Conservation (phyloP, 2,888 invertebrate species). For the Phlogophora meticulosa region DNA sequence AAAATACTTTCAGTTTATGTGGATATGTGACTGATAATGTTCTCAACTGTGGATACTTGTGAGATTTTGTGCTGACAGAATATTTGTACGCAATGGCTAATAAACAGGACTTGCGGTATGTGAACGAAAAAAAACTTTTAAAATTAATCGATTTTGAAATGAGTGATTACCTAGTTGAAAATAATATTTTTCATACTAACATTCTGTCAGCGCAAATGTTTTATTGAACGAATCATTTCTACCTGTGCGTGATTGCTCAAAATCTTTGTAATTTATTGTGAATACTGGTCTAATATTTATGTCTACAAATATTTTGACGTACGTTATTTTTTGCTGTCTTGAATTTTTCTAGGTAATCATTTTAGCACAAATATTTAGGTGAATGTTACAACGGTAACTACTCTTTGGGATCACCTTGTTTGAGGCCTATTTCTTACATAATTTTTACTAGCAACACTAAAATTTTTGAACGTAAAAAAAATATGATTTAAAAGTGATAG, state of each 20-base stretch:
- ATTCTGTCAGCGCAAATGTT: conserved; percentile 49
- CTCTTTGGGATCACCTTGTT: conserved; percentile 40
- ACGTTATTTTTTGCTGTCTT: conserved; percentile 57
- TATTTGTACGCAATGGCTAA: conserved; percentile 25
- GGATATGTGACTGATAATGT: conserved; percentile 37
- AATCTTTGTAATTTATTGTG: conserved; percentile 76
- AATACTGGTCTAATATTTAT: conserved; percentile 76
- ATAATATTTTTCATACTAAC: conserved; percentile 5
- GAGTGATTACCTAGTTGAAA: neutral
- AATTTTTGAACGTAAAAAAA: conserved; percentile 25
- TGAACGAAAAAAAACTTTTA: neutral
- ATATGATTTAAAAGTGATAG: conserved; percentile 11
- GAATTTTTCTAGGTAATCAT: conserved; percentile 55
- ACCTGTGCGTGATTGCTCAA: conserved; percentile 78
- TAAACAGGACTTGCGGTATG: conserved; percentile 3
- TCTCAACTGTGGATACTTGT: conserved; percentile 48
- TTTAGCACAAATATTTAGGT: conserved; percentile 69
- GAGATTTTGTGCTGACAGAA: conserved; percentile 42
- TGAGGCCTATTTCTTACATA: conserved; percentile 66
- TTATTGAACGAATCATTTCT: conserved; percentile 51
- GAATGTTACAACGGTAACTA: conserved; percentile 52
- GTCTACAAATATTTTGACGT: conserved; percentile 56
- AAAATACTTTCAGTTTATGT: conserved; percentile 30
- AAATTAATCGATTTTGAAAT: conserved; percentile 5
- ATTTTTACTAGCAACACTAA: conserved; percentile 31